These are phyloP conservation scores for Delichon dasypus DNA, from an alignment of 2,797 vertebrate species.

Conservation along the genomic window DNA sequence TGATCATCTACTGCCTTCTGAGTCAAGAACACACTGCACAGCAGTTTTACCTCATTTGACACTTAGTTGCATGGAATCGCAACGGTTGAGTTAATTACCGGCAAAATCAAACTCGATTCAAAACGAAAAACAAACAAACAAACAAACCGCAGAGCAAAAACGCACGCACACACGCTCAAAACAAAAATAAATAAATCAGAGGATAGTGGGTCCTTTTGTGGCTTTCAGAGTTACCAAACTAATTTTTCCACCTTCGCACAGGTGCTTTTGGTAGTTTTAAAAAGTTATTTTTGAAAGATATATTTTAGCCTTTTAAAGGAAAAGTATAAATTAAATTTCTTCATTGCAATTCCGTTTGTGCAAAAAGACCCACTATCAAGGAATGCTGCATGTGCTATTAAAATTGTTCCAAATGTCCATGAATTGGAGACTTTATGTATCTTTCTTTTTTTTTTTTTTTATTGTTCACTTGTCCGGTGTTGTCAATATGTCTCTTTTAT, in stretches of 20 bases:
- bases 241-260: conserved; percentile 75
- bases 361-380: conserved; percentile 91
- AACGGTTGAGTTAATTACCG: conserved; percentile 76
- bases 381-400: conserved; percentile 86
- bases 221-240: conserved; percentile 88
- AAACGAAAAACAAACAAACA: not conserved
- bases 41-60: conserved; percentile 89
- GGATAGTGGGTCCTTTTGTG: conserved; percentile 99
- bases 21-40: conserved; percentile 91
- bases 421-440: conserved; percentile 79
- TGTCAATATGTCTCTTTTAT: conserved; percentile 66
- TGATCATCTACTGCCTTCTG: conserved; percentile 96
- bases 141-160: too few relatives aligned
- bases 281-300: conserved; percentile 70
- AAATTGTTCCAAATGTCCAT: conserved; percentile 78
- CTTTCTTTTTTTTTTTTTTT: conserved; percentile 72
- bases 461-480: conserved; percentile 75
- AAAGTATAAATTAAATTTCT: conserved; percentile 71
- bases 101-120: conserved; percentile 76
- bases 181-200: conserved; percentile 42
- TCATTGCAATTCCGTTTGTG: conserved; percentile 81
- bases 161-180: not conserved
- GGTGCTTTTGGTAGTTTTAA: conserved; percentile 76
- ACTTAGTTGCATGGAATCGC: conserved; percentile 84
- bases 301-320: conserved; percentile 77